Percentiles rank a stretch among this genome's conserved stretches.
These are phyloP conservation scores for Branchinecta sandiegonensis DNA, from an alignment of 2,888 invertebrate species.

Conservation along the genomic window DNA sequence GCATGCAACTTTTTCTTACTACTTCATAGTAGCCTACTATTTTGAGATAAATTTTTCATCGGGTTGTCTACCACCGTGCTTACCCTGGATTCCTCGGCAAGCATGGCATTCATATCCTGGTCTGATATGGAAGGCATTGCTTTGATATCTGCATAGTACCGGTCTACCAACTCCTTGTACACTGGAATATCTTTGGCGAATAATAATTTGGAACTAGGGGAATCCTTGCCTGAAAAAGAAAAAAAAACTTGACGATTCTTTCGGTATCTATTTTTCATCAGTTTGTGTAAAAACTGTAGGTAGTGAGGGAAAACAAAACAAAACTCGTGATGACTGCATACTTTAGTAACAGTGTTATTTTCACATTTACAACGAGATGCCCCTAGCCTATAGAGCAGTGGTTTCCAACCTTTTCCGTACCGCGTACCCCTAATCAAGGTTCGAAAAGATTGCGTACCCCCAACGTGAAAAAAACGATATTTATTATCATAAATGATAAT, in stretches of 20 bases:
- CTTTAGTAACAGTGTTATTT: too few species aligned
- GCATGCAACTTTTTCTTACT: too few species aligned
- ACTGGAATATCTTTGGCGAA: conserved; percentile 99
- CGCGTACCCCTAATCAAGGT: too few species aligned
- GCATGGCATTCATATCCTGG: conserved; percentile 98
- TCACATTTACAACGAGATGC: too few species aligned
- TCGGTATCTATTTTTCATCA: not conserved
- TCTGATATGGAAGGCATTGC: conserved; percentile 96
- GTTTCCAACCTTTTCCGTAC: too few species aligned
- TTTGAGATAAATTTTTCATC: too few species aligned
- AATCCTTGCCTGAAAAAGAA: conserved; percentile 65
- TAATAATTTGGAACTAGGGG: conserved; percentile 93
- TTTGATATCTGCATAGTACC: conserved; percentile 85
- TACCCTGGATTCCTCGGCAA: conserved; percentile 90
- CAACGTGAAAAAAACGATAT: too few species aligned
- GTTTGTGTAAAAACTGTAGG: not conserved
- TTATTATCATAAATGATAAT: too few species aligned
- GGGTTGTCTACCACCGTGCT: conserved; percentile 32
- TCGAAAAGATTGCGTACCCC: too few species aligned
- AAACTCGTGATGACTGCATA: too few species aligned
- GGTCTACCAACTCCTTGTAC: conserved; percentile 97
- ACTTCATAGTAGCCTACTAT: too few species aligned
- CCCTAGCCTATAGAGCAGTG: too few species aligned
- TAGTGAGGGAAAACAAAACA: not conserved
- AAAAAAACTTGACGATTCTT: not conserved